These are phyloP conservation scores for Lycaena phlaeas DNA, from an alignment of 2,888 invertebrate genomes.

Conservation along the genomic window DNA sequence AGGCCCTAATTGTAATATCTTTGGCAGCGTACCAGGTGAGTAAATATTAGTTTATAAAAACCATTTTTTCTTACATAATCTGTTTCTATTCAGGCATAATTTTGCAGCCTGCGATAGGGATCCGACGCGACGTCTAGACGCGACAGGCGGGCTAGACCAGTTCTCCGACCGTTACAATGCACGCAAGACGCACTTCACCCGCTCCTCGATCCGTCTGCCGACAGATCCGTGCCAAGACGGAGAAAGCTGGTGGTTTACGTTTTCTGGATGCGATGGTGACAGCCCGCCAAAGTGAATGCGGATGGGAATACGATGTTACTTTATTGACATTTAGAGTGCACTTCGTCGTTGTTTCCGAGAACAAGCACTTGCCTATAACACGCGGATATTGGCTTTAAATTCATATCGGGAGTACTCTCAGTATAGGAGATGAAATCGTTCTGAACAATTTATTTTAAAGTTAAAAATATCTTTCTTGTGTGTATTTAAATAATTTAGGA, in stretches of 20 bases:
- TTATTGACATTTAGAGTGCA: constrained; percentile 21
- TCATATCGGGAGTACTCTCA: neutral
- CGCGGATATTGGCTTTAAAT: constrained; percentile 5
- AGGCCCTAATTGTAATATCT: too few species aligned
- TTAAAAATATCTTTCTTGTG: too few species aligned
- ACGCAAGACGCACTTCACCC: constrained; percentile 23
- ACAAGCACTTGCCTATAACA: constrained; percentile 5
- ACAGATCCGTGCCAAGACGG: constrained; percentile 34
- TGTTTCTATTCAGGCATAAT: too few species aligned
- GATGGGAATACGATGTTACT: constrained; percentile 25
- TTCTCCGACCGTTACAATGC: constrained; percentile 39
- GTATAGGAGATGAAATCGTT: neutral
- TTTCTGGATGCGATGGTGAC: constrained; percentile 29
- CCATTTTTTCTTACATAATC: too few species aligned
- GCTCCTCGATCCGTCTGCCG: constrained; percentile 36
- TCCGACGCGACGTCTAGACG: constrained; percentile 63
- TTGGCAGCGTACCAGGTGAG: too few species aligned
- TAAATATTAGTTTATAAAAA: too few species aligned
- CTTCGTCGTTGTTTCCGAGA: constrained; percentile 7
- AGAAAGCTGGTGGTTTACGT: constrained; percentile 38
- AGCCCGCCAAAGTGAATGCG: constrained; percentile 31
- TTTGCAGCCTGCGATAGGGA: constrained; percentile 58
- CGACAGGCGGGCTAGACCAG: constrained; percentile 52
- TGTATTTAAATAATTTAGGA: too few species aligned
- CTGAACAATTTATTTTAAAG: neutral